Percentiles rank a stretch among this genome's conserved stretches.
These are phyloP conservation scores for Tupiocoris notatus DNA, from an alignment of 2,888 invertebrate species.

Conservation along the genomic window DNA sequence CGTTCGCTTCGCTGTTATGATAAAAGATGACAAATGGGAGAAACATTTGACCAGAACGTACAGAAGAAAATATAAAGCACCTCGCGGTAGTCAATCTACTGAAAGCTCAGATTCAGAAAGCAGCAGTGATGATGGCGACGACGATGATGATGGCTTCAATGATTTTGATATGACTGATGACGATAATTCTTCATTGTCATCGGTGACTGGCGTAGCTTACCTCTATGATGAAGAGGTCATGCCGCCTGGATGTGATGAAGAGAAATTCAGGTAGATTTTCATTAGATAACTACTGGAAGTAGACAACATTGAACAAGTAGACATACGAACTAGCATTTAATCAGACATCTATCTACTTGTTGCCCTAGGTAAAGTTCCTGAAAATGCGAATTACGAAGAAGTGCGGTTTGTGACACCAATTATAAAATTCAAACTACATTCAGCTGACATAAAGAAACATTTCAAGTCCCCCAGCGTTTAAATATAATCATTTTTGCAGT, in stretches of 20 bases:
- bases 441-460: no score
- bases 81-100: not conserved
- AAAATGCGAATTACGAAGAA: no score
- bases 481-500: no score
- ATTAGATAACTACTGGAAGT: not conserved
- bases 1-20: conserved; percentile 26
- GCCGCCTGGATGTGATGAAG: conserved; percentile 68
- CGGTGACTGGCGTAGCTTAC: conserved; percentile 1
- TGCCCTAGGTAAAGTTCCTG: no score
- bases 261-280: conserved; percentile 61
- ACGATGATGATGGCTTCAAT: conserved; percentile 12
- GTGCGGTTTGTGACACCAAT: no score
- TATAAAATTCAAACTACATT: no score
- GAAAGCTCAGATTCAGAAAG: not conserved
- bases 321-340: no score
- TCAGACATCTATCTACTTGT: no score
- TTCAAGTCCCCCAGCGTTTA: no score
- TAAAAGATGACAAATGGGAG: conserved; percentile 23
- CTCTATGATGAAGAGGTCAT: conserved; percentile 55
- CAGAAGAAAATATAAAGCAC: conserved; percentile 32
- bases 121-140: not conserved
- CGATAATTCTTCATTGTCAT: not conserved
- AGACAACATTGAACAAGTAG: not conserved
- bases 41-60: conserved; percentile 37
- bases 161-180: not conserved